Percentiles rank a stretch among this genome's conserved stretches.
Evolutionary conservation across 1,140 invertebrate genomes (phyloP).

Genomic region (Drosophila pallidifrons): DNA sequence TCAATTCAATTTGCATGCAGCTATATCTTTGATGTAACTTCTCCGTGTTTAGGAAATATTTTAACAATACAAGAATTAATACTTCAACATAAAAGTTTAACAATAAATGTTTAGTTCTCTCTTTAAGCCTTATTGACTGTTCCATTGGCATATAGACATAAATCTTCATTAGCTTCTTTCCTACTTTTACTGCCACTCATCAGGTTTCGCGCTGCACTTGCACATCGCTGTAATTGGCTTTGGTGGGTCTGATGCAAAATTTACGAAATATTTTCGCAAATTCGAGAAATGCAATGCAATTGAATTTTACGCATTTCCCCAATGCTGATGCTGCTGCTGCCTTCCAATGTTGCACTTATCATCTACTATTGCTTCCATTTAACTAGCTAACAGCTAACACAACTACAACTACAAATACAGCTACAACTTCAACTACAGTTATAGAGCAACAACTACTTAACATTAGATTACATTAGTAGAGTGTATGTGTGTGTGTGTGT

Average conservation of each 20-base stretch:
- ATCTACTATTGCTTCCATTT: constrained; percentile 63
- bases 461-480: constrained; percentile 49
- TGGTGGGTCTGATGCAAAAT: neutral
- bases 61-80: neutral
- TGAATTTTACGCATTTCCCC: constrained; percentile 23
- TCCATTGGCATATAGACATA: neutral
- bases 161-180: constrained; percentile 6
- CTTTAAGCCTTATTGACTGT: neutral
- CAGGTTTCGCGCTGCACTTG: constrained; percentile 18
- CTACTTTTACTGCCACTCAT: neutral
- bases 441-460: constrained; percentile 27
- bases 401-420: constrained; percentile 35
- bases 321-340: neutral
- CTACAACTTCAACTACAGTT: constrained; percentile 40
- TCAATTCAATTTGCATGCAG: neutral
- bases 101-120: neutral
- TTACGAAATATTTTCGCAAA: constrained; percentile 36
- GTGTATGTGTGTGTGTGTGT: neutral
- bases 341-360: constrained; percentile 48
- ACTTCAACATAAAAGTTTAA: neutral
- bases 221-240: constrained; percentile 21
- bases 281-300: constrained; percentile 30
- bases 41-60: neutral
- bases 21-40: neutral
- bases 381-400: constrained; percentile 49